Conservation (phyloP, 2,113 vertebrate genomes). For the Corythornis cristatus region DNA sequence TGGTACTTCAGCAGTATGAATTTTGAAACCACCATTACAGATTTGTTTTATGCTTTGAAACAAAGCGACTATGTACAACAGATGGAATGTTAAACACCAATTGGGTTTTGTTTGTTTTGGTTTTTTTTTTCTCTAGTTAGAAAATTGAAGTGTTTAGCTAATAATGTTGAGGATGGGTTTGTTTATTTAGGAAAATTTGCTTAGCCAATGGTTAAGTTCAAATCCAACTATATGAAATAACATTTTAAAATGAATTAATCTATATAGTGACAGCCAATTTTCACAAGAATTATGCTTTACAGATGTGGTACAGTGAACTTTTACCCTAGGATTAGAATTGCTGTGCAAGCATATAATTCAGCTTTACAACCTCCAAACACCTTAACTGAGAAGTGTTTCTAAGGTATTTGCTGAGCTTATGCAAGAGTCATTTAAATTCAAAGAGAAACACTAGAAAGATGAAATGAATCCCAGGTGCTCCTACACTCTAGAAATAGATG, state of each 20-base stretch:
- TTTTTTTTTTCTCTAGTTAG: conserved; percentile 20
- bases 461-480: conserved; percentile 56
- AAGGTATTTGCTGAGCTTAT: conserved; percentile 36
- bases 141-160: conserved; percentile 21
- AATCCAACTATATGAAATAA: not conserved
- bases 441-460: conserved; percentile 47
- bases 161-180: not conserved
- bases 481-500: conserved; percentile 33
- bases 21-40: conserved; percentile 22
- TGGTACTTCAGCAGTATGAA: not conserved
- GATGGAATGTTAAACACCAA: conserved; percentile 23
- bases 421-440: conserved; percentile 49
- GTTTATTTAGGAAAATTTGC: not conserved
- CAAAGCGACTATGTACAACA: not conserved
- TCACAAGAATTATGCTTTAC: not conserved
- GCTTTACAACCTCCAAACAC: not conserved
- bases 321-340: conserved; percentile 38
- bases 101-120: not conserved
- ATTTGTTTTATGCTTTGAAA: not conserved
- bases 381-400: conserved; percentile 14
- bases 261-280: not conserved
- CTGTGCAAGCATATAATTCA: conserved; percentile 47
- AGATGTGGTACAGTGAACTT: not conserved
- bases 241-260: not conserved
- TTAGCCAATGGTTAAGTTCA: not conserved